Evolutionary conservation across 2,113 vertebrate genomes (phyloP).

Genomic region (Etheostoma cragini): DNA sequence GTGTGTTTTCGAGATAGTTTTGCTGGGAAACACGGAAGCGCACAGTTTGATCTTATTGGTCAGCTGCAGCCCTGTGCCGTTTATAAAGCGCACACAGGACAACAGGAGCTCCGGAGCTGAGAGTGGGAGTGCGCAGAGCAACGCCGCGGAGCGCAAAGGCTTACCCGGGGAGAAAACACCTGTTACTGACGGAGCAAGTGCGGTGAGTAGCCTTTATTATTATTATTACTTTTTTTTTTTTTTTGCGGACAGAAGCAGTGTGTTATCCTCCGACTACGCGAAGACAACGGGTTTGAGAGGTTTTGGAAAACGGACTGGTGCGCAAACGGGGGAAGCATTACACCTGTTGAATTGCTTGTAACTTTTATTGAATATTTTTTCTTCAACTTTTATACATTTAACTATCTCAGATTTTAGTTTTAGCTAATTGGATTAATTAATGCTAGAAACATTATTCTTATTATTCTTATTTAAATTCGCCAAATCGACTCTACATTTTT

Average conservation of each 20-base stretch:
- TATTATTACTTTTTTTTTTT: not conserved
- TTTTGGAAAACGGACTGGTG: slow-evolving; percentile 19
- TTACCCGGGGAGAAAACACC: slow-evolving; percentile 43
- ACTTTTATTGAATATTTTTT: slow-evolving; percentile 14
- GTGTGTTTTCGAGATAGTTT: slow-evolving; percentile 21
- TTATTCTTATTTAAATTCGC: not conserved
- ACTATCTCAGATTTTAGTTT: no score
- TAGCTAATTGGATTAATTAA: not conserved
- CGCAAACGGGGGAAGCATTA: slow-evolving; percentile 12
- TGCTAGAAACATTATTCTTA: not conserved
- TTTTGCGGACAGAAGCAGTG: not conserved
- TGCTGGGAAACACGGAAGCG: slow-evolving; percentile 14
- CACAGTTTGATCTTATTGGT: slow-evolving; percentile 74
- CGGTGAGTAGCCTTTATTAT: slow-evolving; percentile 46
- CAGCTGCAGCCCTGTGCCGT: slow-evolving; percentile 47
- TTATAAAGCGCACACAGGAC: slow-evolving; percentile 62
- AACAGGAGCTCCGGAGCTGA: slow-evolving; percentile 41
- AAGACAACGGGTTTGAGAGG: not conserved
- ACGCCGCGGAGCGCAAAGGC: slow-evolving; percentile 48
- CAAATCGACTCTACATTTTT: not conserved
- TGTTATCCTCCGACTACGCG: not conserved
- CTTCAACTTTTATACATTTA: not conserved
- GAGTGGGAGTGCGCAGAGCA: slow-evolving; percentile 59
- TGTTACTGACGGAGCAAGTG: slow-evolving; percentile 46
- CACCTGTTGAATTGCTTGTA: slow-evolving; percentile 51